Base-by-base conservation (phyloP, 2,797 vertebrate species). In the Mus spretus region DNA sequence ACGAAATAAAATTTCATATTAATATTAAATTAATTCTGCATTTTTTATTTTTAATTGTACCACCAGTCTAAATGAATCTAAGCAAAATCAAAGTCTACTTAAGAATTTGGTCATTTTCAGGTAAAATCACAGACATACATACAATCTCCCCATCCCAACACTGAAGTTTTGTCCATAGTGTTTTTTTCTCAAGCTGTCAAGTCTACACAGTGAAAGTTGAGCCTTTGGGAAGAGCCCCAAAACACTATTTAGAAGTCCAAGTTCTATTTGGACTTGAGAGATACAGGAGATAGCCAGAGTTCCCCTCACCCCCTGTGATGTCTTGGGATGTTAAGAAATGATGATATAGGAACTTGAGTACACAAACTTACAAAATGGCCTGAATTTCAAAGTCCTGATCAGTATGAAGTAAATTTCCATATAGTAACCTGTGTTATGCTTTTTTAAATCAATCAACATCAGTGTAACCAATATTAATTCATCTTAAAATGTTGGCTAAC, bases 401-500 rank as follows among this genome's bases (percentile, higher is more conserved):
- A 31, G 5, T 63, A 24, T 5, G 50, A 94, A 84, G 7, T 63
- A n/a, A 47, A 75, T 89, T 94, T 92, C 72, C 72, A 44, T 11
- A 53, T 10, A 67, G 28, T 34, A 47, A 87, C 6, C 61, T 26
- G 20, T 34, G 44, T 63, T 14, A 89, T 59, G 10, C 12, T 75
- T 93, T 94, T 94, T 31, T 94, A 79, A n/a, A 74, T 72, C 72
- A 82, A 53, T 37, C 24, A 50, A 2, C 8, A 40, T 90, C 89
- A 86, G 20, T 86, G 57, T 75, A 83, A n/a, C 88, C 83, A 80
- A 70, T n/a, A 95, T 72, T 75, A 75, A 90, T 77, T 89, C 6
- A 40, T 78, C 31, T 22, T 44, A 40, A 53, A 75, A 47, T 72
- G 87, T 53, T 53, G 57, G 89, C 40, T 4, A 80, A 31, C 81